Percentiles rank a stretch among this genome's conserved stretches.
Evolutionary conservation across 2,888 invertebrate species (phyloP).

Genomic region (Idaea dimidiata): DNA sequence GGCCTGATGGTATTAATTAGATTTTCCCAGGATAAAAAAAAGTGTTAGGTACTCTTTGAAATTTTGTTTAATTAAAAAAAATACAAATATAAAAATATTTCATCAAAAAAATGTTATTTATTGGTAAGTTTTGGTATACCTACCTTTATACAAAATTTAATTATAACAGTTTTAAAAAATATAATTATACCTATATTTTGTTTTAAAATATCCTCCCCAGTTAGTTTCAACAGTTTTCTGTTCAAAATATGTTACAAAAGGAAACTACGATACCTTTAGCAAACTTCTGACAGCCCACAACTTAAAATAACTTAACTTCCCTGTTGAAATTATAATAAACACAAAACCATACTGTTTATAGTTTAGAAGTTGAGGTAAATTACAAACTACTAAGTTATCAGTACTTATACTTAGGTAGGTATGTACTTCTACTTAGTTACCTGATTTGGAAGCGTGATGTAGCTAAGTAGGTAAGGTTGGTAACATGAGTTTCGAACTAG

Average conservation of each 20-base stretch:
- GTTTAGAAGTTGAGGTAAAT: neutral
- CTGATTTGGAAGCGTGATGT: neutral
- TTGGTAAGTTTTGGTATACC: too few relatives aligned
- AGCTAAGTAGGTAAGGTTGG: neutral
- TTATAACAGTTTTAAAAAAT: too few relatives aligned
- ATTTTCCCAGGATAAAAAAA: too few relatives aligned
- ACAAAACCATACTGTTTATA: neutral
- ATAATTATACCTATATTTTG: too few relatives aligned
- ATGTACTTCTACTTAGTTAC: neutral
- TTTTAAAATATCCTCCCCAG: too few relatives aligned
- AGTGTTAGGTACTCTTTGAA: too few relatives aligned
- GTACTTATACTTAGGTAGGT: neutral
- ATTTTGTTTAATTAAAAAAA: too few relatives aligned
- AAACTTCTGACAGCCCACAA: neutral
- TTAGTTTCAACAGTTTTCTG: neutral
- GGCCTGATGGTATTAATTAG: too few relatives aligned
- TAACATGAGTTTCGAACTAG: neutral
- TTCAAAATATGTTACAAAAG: neutral
- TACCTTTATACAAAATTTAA: too few relatives aligned
- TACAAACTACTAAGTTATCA: neutral
- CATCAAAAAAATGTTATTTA: too few relatives aligned
- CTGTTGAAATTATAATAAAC: neutral
- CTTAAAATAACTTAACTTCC: neutral
- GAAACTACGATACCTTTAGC: neutral
- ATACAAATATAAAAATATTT: too few relatives aligned